phyloP scores from a whole-genome alignment of 2,113 vertebrate genomes.

The Ptyas mucosa region DNA sequence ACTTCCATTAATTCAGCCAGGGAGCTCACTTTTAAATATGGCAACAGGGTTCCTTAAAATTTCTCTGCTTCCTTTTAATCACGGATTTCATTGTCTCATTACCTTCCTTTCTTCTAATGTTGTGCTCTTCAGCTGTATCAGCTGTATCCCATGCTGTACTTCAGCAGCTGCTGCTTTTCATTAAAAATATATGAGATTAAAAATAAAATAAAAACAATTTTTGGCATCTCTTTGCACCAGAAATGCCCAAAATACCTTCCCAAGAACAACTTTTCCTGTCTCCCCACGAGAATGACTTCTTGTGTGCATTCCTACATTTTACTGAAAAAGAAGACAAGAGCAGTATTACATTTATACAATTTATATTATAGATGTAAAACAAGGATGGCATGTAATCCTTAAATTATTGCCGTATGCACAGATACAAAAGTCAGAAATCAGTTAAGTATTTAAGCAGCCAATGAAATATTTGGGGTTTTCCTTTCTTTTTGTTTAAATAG shows the following conservation, averaged over 20 bases:
- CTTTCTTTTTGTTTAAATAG: background rate
- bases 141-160: background rate
- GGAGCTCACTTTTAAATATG: background rate
- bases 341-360: background rate
- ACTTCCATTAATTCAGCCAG: background rate
- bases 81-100: background rate
- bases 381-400: too few species aligned
- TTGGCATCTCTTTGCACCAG: background rate
- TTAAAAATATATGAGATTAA: background rate
- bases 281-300: background rate
- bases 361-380: background rate
- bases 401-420: background rate
- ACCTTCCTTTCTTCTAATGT: background rate
- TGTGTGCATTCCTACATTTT: background rate
- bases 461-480: background rate
- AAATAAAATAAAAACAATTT: background rate
- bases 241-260: background rate
- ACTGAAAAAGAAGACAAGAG: background rate
- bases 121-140: background rate
- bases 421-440: background rate
- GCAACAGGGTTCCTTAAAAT: background rate
- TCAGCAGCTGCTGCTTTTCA: background rate
- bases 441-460: background rate
- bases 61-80: background rate
- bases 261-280: background rate